Percentiles rank a stretch among this genome's conserved stretches.
These are phyloP conservation scores for Drymonia ruficornis DNA, from an alignment of 2,888 invertebrate genomes.

Conservation along the genomic window DNA sequence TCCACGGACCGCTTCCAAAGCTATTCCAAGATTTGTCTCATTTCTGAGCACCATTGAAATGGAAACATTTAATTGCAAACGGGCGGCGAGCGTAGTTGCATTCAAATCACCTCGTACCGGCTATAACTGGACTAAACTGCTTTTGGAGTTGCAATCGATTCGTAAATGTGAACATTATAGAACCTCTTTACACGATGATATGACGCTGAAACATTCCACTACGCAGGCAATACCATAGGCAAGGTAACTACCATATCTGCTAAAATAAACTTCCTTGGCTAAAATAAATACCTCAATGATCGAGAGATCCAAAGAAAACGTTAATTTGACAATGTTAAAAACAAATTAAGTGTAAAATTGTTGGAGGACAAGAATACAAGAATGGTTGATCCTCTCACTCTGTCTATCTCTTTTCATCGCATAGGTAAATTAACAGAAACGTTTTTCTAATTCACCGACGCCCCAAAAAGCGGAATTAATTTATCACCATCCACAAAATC, in stretches of 20 bases:
- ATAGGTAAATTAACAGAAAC: no score
- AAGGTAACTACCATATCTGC: no score
- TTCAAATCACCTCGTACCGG: conserved; percentile 56
- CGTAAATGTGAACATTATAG: conserved; percentile 18
- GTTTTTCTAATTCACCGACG: not conserved
- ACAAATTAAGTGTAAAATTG: no score
- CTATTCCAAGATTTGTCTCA: conserved; percentile 45
- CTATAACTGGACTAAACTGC: conserved; percentile 43
- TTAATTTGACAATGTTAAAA: no score
- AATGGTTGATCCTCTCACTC: no score
- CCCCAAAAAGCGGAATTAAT: not conserved
- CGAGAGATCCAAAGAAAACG: no score
- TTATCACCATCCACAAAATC: not conserved
- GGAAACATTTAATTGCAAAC: conserved; percentile 69
- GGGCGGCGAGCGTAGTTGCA: conserved; percentile 49
- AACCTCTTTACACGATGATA: not conserved
- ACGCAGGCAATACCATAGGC: no score
- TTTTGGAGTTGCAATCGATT: conserved; percentile 30
- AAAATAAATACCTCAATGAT: no score
- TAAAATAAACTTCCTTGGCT: no score
- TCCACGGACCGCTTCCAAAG: conserved; percentile 31
- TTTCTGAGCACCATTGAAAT: conserved; percentile 57
- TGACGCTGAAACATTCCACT: conserved; percentile 6
- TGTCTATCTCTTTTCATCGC: no score
- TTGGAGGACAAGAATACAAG: no score